These are phyloP conservation scores for Opisthograptis luteolata DNA, from an alignment of 2,888 invertebrate genomes.

Conservation along the genomic window DNA sequence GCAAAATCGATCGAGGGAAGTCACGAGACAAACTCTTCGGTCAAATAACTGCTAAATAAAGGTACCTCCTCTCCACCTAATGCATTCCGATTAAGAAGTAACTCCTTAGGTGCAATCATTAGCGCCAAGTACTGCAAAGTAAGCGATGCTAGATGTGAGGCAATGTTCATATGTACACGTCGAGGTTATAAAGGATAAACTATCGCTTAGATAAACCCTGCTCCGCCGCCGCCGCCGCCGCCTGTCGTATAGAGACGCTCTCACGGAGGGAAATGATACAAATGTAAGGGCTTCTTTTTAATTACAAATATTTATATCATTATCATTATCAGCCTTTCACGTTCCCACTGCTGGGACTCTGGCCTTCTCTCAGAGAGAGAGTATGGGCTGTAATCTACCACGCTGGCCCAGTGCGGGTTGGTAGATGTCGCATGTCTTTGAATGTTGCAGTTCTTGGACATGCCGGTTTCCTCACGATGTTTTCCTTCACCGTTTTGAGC, in stretches of 20 bases:
- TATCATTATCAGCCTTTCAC: no score
- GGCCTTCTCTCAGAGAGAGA: no score
- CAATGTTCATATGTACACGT: slow-evolving; percentile 40
- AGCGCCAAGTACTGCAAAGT: slow-evolving; percentile 25
- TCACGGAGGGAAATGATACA: not conserved
- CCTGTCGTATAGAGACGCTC: not conserved
- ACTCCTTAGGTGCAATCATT: slow-evolving; percentile 24
- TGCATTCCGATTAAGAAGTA: slow-evolving; percentile 59
- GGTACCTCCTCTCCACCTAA: slow-evolving; percentile 33
- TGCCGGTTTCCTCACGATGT: no score
- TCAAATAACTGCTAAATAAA: not conserved
- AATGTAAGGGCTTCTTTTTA: not conserved
- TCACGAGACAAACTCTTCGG: not conserved
- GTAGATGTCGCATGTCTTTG: no score
- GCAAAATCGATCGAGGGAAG: not conserved
- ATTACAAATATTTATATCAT: no score
- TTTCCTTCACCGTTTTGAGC: no score
- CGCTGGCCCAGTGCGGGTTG: no score
- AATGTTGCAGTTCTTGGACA: no score
- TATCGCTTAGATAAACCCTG: not conserved
- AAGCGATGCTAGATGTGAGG: slow-evolving; percentile 12
- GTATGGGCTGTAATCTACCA: no score
- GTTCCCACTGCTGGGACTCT: no score
- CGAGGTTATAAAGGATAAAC: slow-evolving; percentile 11
- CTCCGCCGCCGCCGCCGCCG: not conserved